Conservation (phyloP, 2,113 vertebrate genomes). For the Corynorhinus townsendii region DNA sequence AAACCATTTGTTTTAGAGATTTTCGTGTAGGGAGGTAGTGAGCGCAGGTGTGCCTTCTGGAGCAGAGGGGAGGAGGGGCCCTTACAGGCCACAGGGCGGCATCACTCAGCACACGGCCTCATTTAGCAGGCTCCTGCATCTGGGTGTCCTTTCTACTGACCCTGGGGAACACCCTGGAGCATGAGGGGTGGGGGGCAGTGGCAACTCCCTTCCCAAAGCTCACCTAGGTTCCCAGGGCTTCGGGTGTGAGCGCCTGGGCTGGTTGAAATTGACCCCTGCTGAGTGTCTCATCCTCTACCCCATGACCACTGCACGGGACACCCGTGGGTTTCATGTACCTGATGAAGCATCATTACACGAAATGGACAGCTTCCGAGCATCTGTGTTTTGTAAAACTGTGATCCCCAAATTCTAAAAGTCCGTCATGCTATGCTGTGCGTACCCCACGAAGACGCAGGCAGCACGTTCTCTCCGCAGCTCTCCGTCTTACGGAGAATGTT, state of each 20-base stretch:
- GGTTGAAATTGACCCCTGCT: rapidly evolving
- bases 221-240: rapidly evolving
- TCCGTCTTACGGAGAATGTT: rapidly evolving
- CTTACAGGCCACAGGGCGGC: neutral
- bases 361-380: rapidly evolving
- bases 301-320: rapidly evolving
- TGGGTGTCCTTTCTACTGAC: rapidly evolving
- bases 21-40: rapidly evolving
- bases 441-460: rapidly evolving
- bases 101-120: rapidly evolving
- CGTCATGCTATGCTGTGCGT: rapidly evolving
- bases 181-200: rapidly evolving
- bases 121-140: rapidly evolving
- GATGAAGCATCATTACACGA: neutral
- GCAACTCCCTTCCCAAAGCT: rapidly evolving
- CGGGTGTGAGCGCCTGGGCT: too few relatives aligned
- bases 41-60: rapidly evolving
- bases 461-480: rapidly evolving
- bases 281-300: rapidly evolving
- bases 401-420: too few relatives aligned
- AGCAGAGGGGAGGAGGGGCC: too few relatives aligned
- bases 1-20: neutral
- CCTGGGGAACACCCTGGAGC: neutral
- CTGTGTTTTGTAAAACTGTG: neutral
- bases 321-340: neutral